A percentile compares a stretch with the other conserved stretches of the same genome.
Evolutionary conservation across 2,888 invertebrate genomes (phyloP).

Genomic region (Endomychus coccineus): DNA sequence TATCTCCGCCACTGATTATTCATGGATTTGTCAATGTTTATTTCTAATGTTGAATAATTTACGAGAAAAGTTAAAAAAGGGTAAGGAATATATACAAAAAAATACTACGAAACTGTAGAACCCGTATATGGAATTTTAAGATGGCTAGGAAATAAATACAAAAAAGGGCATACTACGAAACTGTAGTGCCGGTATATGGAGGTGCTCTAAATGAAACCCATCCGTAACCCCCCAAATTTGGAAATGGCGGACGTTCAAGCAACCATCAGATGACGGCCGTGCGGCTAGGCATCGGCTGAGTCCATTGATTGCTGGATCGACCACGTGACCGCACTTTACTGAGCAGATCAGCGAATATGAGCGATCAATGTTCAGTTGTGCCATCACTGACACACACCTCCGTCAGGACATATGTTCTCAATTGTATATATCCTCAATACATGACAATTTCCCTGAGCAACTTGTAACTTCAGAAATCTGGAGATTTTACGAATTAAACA

Average conservation of each 20-base stretch:
- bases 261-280: slow-evolving; percentile 49
- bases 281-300: slow-evolving; percentile 50
- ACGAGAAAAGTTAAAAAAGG: slow-evolving; percentile 2
- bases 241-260: slow-evolving; percentile 59
- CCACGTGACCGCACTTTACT: slow-evolving; percentile 57
- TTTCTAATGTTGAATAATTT: no score
- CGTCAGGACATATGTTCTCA: no score
- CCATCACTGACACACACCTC: slow-evolving; percentile 57
- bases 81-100: no score
- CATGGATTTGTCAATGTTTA: no score
- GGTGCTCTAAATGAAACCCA: slow-evolving; percentile 52
- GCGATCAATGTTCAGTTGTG: slow-evolving; percentile 58
- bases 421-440: no score
- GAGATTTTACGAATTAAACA: no score
- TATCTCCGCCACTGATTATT: no score
- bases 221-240: slow-evolving; percentile 54
- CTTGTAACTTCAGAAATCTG: no score
- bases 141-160: no score
- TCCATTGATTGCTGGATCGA: slow-evolving; percentile 54
- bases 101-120: slow-evolving; percentile 48
- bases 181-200: slow-evolving; percentile 52
- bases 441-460: no score
- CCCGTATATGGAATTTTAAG: slow-evolving; percentile 43
- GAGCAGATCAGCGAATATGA: slow-evolving; percentile 55
- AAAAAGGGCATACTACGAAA: slow-evolving; percentile 49